A percentile compares a stretch with the other conserved stretches of the same genome.
Conservation (phyloP, 1,140 invertebrate genomes). For the Ridgeia piscesae region DNA sequence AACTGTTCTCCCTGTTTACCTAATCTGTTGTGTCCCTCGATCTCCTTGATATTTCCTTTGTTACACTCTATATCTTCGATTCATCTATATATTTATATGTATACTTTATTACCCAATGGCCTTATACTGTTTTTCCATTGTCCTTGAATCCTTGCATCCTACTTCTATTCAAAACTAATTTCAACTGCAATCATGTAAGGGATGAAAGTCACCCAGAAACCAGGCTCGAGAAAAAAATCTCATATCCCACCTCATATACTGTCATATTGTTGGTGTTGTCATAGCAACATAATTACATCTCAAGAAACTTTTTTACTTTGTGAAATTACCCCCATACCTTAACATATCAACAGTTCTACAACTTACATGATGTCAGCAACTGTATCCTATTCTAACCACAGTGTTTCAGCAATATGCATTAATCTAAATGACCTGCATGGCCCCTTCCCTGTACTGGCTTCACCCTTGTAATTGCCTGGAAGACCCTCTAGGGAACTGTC, state of each 20-base stretch:
- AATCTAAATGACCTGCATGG: background rate
- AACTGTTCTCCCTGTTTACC: no score
- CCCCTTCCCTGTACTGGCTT: background rate
- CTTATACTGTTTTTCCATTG: background rate
- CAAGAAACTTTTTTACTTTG: no score
- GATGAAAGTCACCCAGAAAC: no score
- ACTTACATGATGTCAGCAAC: background rate
- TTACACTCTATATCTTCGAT: no score
- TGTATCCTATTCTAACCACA: background rate
- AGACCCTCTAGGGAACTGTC: background rate
- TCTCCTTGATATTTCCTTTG: no score
- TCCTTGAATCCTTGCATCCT: background rate
- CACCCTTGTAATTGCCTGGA: background rate
- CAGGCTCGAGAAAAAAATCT: no score
- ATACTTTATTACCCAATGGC: no score
- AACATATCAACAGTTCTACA: background rate
- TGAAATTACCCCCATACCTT: background rate
- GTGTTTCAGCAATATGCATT: background rate
- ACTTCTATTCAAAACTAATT: background rate
- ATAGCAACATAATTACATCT: no score
- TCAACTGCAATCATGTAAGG: background rate
- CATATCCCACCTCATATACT: background rate
- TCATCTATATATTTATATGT: no score
- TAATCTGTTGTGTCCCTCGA: no score
- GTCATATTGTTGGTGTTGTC: no score